phyloP scores from a whole-genome alignment of 2,888 invertebrate species.

The Acanthosoma haemorrhoidale region DNA sequence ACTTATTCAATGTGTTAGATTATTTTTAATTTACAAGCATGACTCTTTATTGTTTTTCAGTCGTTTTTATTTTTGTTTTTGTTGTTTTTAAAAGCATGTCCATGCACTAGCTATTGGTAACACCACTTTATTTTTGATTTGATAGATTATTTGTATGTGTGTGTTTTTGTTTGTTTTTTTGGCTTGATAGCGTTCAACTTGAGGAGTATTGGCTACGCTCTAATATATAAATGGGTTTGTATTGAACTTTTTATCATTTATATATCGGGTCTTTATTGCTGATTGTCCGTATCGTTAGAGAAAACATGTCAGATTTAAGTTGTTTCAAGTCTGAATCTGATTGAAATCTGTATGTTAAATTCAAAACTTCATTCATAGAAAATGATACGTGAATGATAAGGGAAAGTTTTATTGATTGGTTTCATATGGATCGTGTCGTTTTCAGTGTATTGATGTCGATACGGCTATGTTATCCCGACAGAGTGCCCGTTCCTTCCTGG shows the following conservation, averaged over 20 bases:
- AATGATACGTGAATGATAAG: too few species aligned
- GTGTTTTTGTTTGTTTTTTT: not conserved
- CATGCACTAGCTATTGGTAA: not conserved
- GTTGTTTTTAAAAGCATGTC: not conserved
- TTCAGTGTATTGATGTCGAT: too few species aligned
- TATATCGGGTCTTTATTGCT: too few species aligned
- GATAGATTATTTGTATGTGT: not conserved
- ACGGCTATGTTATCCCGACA: too few species aligned
- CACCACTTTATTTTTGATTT: not conserved
- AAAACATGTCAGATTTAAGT: too few species aligned
- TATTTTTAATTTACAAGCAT: not conserved
- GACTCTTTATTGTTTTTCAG: not conserved
- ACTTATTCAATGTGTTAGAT: not conserved
- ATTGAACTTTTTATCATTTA: not conserved
- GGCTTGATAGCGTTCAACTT: not conserved
- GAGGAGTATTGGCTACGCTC: not conserved
- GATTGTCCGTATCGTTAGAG: too few species aligned
- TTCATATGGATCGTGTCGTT: too few species aligned
- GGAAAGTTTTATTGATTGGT: too few species aligned
- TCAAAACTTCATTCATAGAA: too few species aligned
- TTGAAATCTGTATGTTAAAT: too few species aligned
- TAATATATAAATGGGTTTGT: not conserved
- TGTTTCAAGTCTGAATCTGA: too few species aligned
- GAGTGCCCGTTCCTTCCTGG: too few species aligned
- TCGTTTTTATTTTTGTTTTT: not conserved